Evolutionary conservation across 2,113 vertebrate species (phyloP), one percentile per base, ranked within the genome.

Genomic region (Esox niger): DNA sequence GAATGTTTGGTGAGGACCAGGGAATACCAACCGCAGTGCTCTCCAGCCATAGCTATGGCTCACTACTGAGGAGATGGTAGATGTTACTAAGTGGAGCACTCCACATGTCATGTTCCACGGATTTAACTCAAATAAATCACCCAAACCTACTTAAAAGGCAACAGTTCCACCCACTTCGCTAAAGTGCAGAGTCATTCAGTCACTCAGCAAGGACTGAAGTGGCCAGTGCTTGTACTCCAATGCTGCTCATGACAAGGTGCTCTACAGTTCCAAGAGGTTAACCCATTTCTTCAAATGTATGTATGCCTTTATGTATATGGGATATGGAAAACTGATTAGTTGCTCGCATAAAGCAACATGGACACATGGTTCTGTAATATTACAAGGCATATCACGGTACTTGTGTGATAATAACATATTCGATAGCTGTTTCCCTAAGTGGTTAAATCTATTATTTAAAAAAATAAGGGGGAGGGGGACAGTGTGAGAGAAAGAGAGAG

Each of bases 301-400:
- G 58, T 46, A 62, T 65, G 75, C 72, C 72, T 74, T 79, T 77
- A 76, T 64, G 62, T 60, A 66, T 54, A 71, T 62, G 69, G 56
- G 73, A 32, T 3, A 59, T 20, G 29, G 46, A 66, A 47, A 71
- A 54, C 54, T 60, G 64, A 78, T 59, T 26, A 31, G 64, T 62
- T 52, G 73, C 73, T 78, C 52, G 68, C 62, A 66, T 68, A 62
- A n/a, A 62, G 49, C 46, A 31, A 69, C 59, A 15, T 13, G 61
- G 13, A 71, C 67, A 23, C 65, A 31, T 71, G 32, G 62, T 46
- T 66, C 62, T 71, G 29, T 29, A 27, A 23, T 33, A 2, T 74
- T 25, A 59, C 49, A 71, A 70, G 69, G 62, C 35, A 17, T 7
- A 71, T 63, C 38, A 25, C 66, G 49, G 69, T 71, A 69, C 77